Base-by-base conservation (phyloP, 2,888 invertebrate species). In the Drosophila meridiana region DNA sequence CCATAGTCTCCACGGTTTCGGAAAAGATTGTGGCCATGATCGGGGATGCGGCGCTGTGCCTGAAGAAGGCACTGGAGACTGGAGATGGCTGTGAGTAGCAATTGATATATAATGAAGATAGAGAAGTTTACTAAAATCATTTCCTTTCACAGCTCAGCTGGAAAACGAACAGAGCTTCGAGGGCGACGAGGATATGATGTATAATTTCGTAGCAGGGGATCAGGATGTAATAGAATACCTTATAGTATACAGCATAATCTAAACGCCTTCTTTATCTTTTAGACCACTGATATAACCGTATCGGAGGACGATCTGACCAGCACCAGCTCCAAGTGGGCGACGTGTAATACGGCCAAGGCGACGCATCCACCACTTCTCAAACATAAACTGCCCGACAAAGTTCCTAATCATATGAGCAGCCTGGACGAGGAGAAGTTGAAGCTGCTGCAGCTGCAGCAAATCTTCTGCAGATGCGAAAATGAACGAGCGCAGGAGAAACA, bases 21-120 rank as follows among this genome's bases (percentile, higher is more conserved):
- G 61, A 62, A n/a, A 62, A 57, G 42, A 62, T 62, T 43, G 61
- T 62, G 0, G 58, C 61, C 42, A 62, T 62, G 61, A 62, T 62
- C 34, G 61, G 58, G 0, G 61, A 62, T 26, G 61, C 61, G 14
- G 42, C 61, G 7, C 9, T 60, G 5, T 32, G 60, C 40, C 20
- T 60, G 11, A 40, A 56, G 36, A 32, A 43, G 3, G 1, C 36
- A 11, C 7, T 34, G 43, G 50, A 43, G 7, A 52, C n/a, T 11
- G 43, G 20, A 20, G 20, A 34, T 34, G 43, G 32, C 43, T 43
- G 32, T 50, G 70, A 52, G 38, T 32, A n/a, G 28, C 2, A 20
- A 26, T 14, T 14, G 3, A n/a, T 13, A 26, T 7, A 13, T 3
- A 53, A n/a, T 7, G 4, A 5, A 40, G 9, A 40, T 40, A 3